phyloP scores from a whole-genome alignment of 2,113 vertebrate species.

The Solea solea region DNA sequence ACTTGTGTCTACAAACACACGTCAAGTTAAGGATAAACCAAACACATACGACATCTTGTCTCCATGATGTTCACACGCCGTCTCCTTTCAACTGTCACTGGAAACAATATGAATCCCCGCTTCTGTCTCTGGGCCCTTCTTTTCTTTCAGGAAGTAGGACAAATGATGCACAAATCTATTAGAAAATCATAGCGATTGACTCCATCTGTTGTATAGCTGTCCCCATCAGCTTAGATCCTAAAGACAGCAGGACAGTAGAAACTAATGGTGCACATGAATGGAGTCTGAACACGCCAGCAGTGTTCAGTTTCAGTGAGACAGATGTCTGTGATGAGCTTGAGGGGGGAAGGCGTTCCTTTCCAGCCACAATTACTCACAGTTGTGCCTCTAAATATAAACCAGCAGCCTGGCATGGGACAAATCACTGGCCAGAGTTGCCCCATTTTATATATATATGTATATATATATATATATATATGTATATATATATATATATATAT shows the following conservation, averaged over 20 bases:
- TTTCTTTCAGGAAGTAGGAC: background rate
- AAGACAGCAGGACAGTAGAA: constrained; percentile 13
- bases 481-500: no score
- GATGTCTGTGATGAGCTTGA: constrained; percentile 44
- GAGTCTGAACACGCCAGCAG: constrained; percentile 32
- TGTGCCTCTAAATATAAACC: constrained; percentile 64
- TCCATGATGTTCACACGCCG: background rate
- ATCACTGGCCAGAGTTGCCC: constrained; percentile 32
- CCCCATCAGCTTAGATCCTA: constrained; percentile 4
- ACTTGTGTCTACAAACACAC: constrained; percentile 1
- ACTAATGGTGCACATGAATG: constrained; percentile 37
- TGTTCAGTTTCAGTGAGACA: constrained; percentile 59
- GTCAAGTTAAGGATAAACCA: constrained; percentile 21
- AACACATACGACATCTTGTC: background rate
- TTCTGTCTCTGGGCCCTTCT: no score
- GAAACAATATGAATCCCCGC: background rate
- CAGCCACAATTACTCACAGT: constrained; percentile 60
- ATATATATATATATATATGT: no score
- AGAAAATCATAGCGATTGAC: background rate
- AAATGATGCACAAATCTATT: background rate
- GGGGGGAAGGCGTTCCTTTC: constrained; percentile 37
- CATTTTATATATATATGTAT: constrained; percentile 1
- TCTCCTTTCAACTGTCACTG: background rate
- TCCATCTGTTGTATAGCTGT: background rate
- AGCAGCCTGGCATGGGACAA: constrained; percentile 44